These are phyloP conservation scores for Bombus polaris DNA, from an alignment of 1,140 invertebrate species.

Conservation along the genomic window DNA sequence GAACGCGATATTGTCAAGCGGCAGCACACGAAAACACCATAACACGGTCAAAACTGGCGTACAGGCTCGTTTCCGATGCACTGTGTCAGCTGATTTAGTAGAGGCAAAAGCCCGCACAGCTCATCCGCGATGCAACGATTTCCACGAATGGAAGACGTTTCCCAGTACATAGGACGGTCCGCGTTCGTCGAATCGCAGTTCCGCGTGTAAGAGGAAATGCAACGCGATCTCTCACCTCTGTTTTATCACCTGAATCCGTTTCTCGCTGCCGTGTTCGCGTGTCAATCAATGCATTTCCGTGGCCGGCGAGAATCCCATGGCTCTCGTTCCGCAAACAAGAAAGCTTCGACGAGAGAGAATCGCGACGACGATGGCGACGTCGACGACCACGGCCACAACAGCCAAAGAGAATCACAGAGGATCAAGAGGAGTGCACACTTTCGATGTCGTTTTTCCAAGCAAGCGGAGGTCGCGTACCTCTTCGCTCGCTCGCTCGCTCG, in stretches of 20 bases:
- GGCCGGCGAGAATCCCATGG: constrained; percentile 42
- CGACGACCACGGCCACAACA: not conserved
- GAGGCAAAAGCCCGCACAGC: not conserved
- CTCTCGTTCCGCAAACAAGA: not conserved
- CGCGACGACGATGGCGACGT: constrained; percentile 13
- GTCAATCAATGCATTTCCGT: constrained; percentile 47
- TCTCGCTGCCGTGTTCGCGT: constrained; percentile 26
- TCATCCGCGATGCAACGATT: not conserved
- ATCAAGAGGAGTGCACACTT: not conserved
- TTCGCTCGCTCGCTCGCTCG: not conserved
- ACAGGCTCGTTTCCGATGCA: constrained; percentile 22
- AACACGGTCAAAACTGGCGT: not conserved
- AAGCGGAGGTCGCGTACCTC: constrained; percentile 34
- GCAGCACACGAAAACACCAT: not conserved
- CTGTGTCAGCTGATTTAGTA: not conserved
- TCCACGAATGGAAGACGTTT: constrained; percentile 1
- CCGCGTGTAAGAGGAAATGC: constrained; percentile 7
- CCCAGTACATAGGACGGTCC: not conserved
- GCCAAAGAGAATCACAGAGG: not conserved
- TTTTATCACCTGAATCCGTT: constrained; percentile 22
- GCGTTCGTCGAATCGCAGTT: not conserved
- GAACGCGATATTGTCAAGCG: not conserved
- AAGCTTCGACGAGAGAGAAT: not conserved
- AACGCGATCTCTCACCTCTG: constrained; percentile 50
- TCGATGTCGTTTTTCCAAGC: constrained; percentile 8